A percentile compares a stretch with the other conserved stretches of the same genome.
Conservation (phyloP, 2,113 vertebrate species). For the Ageneiosus marmoratus region DNA sequence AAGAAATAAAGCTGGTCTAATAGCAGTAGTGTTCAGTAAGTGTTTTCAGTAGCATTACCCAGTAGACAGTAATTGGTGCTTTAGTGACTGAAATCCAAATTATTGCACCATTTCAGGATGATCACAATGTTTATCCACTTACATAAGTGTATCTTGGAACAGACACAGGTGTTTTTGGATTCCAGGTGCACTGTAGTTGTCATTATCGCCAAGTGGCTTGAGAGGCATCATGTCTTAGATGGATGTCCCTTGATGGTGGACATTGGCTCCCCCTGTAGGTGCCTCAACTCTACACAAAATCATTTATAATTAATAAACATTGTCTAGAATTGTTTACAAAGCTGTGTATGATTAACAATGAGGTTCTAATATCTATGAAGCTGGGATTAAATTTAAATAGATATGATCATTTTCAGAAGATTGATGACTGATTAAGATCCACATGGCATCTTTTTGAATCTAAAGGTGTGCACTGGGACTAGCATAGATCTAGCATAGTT, state of each 20-base stretch:
- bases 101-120: neutral
- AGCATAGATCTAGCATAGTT: too few species aligned
- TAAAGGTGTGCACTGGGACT: neutral
- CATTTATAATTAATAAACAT: too few species aligned
- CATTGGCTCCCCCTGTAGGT: neutral
- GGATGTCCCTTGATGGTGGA: neutral
- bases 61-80: neutral
- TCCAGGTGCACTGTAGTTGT: neutral
- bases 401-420: too few species aligned
- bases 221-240: neutral
- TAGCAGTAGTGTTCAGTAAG: neutral
- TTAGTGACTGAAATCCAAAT: neutral
- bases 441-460: neutral
- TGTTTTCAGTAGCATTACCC: neutral
- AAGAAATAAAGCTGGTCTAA: neutral
- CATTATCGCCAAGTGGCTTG: neutral
- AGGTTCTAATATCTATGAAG: neutral
- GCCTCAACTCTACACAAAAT: too few species aligned
- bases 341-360: neutral
- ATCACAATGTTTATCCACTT: neutral
- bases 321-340: neutral
- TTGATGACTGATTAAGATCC: too few species aligned
- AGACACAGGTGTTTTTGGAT: neutral
- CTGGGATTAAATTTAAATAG: neutral
- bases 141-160: neutral